These are phyloP conservation scores for Acestrorhynchus altus DNA, from an alignment of 2,797 vertebrate species.

Conservation along the genomic window DNA sequence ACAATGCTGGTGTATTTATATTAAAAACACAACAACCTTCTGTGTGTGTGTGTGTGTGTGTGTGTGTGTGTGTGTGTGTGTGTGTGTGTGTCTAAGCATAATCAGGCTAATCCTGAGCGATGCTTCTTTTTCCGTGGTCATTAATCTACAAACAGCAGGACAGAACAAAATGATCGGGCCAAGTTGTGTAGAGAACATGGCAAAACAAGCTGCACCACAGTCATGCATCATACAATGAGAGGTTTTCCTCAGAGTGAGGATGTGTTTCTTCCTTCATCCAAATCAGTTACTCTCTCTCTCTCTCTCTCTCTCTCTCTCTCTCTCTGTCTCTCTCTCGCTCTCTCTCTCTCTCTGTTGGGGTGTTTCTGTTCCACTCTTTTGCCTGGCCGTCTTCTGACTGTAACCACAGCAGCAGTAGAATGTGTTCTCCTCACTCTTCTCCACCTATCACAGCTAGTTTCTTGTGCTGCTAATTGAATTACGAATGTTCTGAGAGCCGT, in stretches of 20 bases:
- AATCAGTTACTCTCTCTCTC: neutral
- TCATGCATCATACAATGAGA: neutral
- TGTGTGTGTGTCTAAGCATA: slow-evolving; percentile 5
- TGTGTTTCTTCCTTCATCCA: neutral
- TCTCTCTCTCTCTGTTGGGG: too few species aligned
- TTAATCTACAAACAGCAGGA: slow-evolving; percentile 8
- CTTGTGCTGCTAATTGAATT: neutral
- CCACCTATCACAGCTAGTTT: neutral
- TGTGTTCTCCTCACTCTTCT: neutral
- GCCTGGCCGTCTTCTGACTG: slow-evolving; percentile 17
- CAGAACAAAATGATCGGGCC: slow-evolving; percentile 26
- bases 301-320: neutral
- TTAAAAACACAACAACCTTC: too few species aligned
- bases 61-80: neutral
- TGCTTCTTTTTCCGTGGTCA: slow-evolving; percentile 25
- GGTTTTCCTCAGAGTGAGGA: neutral
- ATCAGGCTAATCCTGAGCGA: slow-evolving; percentile 10
- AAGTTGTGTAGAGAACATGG: neutral
- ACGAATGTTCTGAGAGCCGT: neutral
- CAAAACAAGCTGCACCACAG: slow-evolving; percentile 7
- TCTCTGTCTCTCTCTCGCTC: neutral
- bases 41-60: too few species aligned
- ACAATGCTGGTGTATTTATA: too few species aligned
- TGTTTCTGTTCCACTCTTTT: neutral
- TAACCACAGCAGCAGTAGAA: slow-evolving; percentile 20